Percentiles rank a stretch among this genome's conserved stretches.
Conservation (phyloP, 1,140 invertebrate species). For the Batillaria attramentaria region DNA sequence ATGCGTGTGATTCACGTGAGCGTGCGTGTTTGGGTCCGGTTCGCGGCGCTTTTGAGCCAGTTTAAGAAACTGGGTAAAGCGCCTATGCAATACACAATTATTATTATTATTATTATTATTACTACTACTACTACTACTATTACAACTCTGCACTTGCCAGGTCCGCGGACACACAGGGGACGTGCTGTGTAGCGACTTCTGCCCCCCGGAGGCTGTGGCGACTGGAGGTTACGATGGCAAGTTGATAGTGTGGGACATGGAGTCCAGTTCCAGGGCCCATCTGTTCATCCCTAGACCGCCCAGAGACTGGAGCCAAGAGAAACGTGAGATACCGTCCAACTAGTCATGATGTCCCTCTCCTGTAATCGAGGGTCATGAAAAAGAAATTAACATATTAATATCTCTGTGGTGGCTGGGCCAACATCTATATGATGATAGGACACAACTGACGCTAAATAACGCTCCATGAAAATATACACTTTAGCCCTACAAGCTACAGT, state of each 20-base stretch:
- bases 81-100: too few relatives aligned
- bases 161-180: neutral
- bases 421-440: neutral
- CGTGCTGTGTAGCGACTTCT: conserved; percentile 9
- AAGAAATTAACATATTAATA: too few relatives aligned
- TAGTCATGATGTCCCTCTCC: neutral
- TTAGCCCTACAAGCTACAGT: neutral
- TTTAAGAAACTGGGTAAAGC: too few relatives aligned
- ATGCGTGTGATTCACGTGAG: too few relatives aligned
- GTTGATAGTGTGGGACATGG: conserved; percentile 6
- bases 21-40: too few relatives aligned
- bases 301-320: neutral
- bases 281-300: neutral
- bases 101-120: too few relatives aligned
- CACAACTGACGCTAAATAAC: neutral
- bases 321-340: neutral
- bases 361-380: too few relatives aligned
- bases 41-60: too few relatives aligned
- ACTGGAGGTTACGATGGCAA: neutral
- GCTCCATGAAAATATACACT: neutral
- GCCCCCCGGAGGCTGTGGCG: neutral
- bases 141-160: neutral
- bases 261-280: neutral
- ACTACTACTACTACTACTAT: too few relatives aligned
- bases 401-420: neutral